Conservation (phyloP, 2,113 vertebrate species). For the Meriones unguiculatus region DNA sequence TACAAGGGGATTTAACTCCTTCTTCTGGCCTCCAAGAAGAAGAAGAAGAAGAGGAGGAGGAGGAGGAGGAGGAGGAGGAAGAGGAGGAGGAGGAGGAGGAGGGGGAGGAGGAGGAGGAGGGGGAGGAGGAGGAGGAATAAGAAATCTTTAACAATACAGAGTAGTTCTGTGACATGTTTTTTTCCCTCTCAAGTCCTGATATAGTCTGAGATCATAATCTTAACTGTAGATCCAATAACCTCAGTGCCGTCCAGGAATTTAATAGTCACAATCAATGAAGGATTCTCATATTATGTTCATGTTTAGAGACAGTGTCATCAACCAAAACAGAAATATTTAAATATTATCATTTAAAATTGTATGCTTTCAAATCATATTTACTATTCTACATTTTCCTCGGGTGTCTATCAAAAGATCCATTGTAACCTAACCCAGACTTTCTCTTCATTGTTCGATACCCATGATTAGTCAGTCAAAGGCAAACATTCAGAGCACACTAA, state of each 20-base stretch:
- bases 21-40: not conserved
- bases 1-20: not conserved
- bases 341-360: not conserved
- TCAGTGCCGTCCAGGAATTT: not conserved
- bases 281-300: not conserved
- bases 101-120: no score
- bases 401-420: not conserved
- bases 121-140: no score
- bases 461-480: not conserved
- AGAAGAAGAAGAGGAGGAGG: no score
- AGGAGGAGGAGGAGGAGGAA: no score
- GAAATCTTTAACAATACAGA: not conserved
- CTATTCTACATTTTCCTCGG: not conserved
- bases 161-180: not conserved
- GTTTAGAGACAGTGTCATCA: not conserved
- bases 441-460: not conserved
- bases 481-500: not conserved
- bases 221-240: not conserved
- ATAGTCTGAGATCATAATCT: not conserved
- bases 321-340: not conserved
- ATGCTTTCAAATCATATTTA: conserved; percentile 7
- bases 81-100: no score
- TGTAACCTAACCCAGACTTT: not conserved
- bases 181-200: not conserved
- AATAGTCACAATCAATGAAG: not conserved